phyloP scores from a whole-genome alignment of 2,888 invertebrate genomes.

The Uropetala carovei region DNA sequence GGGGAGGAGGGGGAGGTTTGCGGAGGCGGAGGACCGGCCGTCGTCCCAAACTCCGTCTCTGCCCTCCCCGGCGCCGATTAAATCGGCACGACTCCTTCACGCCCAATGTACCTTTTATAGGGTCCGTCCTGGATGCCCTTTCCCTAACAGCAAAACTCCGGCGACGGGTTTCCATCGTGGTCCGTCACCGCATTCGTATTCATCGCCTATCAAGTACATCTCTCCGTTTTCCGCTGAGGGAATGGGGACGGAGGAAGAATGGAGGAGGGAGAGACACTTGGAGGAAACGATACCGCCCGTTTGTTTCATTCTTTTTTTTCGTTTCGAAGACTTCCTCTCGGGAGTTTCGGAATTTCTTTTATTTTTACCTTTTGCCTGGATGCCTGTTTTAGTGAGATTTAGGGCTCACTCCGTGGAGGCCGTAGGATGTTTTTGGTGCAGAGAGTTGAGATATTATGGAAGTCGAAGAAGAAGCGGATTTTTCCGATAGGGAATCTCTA shows the following conservation, averaged over 20 bases:
- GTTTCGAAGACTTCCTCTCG: not conserved
- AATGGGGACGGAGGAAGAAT: not conserved
- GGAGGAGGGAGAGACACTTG: not conserved
- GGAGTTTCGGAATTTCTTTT: conserved; percentile 16
- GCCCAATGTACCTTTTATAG: conserved; percentile 33
- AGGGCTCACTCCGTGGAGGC: not conserved
- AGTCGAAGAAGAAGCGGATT: not conserved
- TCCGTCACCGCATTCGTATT: conserved; percentile 37
- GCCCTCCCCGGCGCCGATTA: conserved; percentile 17
- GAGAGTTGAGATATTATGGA: not conserved
- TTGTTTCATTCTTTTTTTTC: not conserved
- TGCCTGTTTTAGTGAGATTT: conserved; percentile 39
- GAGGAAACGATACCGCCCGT: conserved; percentile 32
- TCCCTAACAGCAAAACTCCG: not conserved
- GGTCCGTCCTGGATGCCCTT: conserved; percentile 12
- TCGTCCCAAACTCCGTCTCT: not conserved
- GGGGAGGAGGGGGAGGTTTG: not conserved
- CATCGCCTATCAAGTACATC: conserved; percentile 41
- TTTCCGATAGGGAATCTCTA: conserved; percentile 23
- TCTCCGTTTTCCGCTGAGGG: not conserved
- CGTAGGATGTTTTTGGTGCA: conserved; percentile 3
- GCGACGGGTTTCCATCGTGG: conserved; percentile 27
- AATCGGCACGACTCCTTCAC: not conserved
- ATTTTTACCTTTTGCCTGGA: not conserved
- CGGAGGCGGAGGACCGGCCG: not conserved